phyloP scores from a whole-genome alignment of 2,888 invertebrate species.

The Hololepta plana region DNA sequence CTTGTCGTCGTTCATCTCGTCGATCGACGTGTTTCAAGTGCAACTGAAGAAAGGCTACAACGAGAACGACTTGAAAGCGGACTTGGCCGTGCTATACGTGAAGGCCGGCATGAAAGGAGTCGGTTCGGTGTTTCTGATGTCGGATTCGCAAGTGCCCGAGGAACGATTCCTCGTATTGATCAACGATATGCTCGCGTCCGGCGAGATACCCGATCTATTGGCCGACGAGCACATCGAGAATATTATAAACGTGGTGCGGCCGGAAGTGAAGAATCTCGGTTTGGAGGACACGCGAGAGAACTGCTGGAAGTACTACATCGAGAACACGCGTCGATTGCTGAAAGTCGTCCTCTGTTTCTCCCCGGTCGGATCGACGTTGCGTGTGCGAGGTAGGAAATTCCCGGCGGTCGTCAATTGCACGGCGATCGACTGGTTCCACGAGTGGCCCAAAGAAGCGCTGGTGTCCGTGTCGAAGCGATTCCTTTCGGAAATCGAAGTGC shows the following conservation, averaged over 20 bases:
- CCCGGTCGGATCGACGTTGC: constrained; percentile 77
- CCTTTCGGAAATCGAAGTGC: constrained; percentile 52
- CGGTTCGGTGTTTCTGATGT: constrained; percentile 71
- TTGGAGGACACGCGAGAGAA: constrained; percentile 75
- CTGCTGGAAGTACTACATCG: constrained; percentile 91
- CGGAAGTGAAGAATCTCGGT: constrained; percentile 67
- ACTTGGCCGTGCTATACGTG: constrained; percentile 56
- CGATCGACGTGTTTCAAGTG: constrained; percentile 84
- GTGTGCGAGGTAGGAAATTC: constrained; percentile 79
- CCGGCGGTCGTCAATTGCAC: constrained; percentile 88
- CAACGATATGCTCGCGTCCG: constrained; percentile 85
- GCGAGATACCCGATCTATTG: constrained; percentile 81
- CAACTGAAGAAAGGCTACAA: constrained; percentile 81
- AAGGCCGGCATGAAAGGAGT: constrained; percentile 77
- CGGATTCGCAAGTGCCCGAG: constrained; percentile 83
- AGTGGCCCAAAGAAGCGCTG: constrained; percentile 87
- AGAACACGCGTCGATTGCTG: constrained; percentile 60
- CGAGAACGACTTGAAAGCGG: constrained; percentile 59
- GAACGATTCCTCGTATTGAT: constrained; percentile 82
- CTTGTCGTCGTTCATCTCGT: constrained; percentile 76
- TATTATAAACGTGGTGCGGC: constrained; percentile 55
- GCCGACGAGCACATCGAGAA: constrained; percentile 84
- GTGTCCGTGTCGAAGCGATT: constrained; percentile 76
- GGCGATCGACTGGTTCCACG: constrained; percentile 91
- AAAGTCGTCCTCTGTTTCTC: constrained; percentile 82